Percentiles rank a stretch among this genome's conserved stretches.
phyloP scores from a whole-genome alignment of 2,797 vertebrate species.

The Pelobates cultripes region DNA sequence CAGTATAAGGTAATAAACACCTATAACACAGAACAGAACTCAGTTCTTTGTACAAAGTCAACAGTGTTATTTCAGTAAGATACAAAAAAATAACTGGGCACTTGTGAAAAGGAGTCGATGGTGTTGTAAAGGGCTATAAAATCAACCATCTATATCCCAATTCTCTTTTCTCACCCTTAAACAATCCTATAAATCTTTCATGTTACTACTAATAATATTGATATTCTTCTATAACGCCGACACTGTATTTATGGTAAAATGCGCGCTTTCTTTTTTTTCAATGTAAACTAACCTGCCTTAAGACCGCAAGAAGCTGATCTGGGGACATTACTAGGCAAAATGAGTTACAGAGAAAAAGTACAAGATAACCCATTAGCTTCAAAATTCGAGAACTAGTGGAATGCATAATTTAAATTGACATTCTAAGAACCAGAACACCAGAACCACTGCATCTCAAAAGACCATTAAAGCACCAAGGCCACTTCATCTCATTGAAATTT shows the following conservation, averaged over 20 bases:
- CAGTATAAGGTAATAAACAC: conserved; percentile 68
- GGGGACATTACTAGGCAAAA: no score
- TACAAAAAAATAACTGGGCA: conserved; percentile 33
- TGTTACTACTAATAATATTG: background rate
- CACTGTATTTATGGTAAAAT: background rate
- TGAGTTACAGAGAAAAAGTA: no score
- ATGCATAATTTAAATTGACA: no score
- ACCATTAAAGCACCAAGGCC: no score
- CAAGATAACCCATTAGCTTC: no score
- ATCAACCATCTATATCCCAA: conserved; percentile 43
- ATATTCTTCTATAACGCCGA: background rate
- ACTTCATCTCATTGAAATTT: no score
- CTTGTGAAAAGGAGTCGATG: conserved; percentile 35
- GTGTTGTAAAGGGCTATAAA: conserved; percentile 48
- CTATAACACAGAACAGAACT: conserved; percentile 65
- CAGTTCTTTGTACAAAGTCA: conserved; percentile 59
- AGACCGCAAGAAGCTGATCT: no score
- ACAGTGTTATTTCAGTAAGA: conserved; percentile 58
- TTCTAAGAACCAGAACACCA: no score
- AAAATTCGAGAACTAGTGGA: no score
- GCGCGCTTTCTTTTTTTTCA: no score
- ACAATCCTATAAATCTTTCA: conserved; percentile 42
- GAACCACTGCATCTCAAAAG: no score
- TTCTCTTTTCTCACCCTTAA: conserved; percentile 38
- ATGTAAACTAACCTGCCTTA: no score